Base-by-base conservation (phyloP, 2,888 invertebrate genomes). In the Diaperis boleti region DNA sequence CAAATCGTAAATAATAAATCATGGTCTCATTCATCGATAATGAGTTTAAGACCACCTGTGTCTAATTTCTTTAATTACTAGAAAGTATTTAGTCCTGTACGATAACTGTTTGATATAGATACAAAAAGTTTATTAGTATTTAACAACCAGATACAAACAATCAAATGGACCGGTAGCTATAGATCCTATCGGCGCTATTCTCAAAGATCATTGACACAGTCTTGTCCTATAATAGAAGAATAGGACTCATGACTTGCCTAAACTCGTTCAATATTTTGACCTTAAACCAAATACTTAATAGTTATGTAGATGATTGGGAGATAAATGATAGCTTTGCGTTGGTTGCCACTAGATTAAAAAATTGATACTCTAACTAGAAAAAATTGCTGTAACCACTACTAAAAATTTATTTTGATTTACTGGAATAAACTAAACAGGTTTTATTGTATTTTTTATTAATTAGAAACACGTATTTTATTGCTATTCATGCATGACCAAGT, bases 121-220 rank as follows among this genome's bases (percentile, higher is more conserved):
- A 74, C 72, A 74, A 75, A 70, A 65, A 72, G 68, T 69, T 72
- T 74, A 75, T 74, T 74, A 72, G 73, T 69, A 68, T 72, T 72
- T 72, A 74, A 74, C 71, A 70, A 73, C 71, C 62, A 67, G 67
- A 71, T 64, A 59, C 42, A 60, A 64, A 69, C 70, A 64, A 67
- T 64, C 70, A 67, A 63, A 69, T 11, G 70, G 71, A 69, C 69
- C 72, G 69, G 72, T 74, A 73, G 75, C 72, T 60, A 71, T 61
- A 44, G 72, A 72, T 72, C 65, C 67, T 71, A 72, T 73, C 72
- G 67, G 65, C 55, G 68, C 69, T 71, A 70, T 70, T 68, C 60
- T 70, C 65, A 68, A 39, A 54, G 70, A 74, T 72, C 75, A 71
- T 69, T 73, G 72, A 74, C 74, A 74, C 69, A 70, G 66, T 69